Conservation (phyloP, 2,888 invertebrate species). For the Augiades crinisus region DNA sequence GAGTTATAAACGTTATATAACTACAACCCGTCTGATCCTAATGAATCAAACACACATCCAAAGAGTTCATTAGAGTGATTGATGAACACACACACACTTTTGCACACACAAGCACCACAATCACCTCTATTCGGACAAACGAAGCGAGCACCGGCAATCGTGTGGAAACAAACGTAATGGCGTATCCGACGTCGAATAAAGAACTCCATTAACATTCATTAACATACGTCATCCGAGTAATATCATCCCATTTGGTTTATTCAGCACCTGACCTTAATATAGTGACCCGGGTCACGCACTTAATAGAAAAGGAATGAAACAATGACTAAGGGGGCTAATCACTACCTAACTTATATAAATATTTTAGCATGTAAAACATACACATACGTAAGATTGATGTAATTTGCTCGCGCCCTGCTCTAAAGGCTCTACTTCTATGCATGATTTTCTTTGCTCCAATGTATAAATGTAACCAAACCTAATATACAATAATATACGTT, state of each 20-base stretch:
- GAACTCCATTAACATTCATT: slow-evolving; percentile 31
- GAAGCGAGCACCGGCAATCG: slow-evolving; percentile 21
- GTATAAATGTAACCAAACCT: too few species aligned
- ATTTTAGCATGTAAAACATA: too few species aligned
- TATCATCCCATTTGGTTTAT: slow-evolving; percentile 29
- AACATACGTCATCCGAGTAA: slow-evolving; percentile 31
- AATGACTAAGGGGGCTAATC: not conserved
- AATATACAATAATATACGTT: too few species aligned
- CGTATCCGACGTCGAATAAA: slow-evolving; percentile 27
- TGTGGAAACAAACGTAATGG: slow-evolving; percentile 26
- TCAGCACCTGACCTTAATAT: slow-evolving; percentile 27
- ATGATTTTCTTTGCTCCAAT: too few species aligned
- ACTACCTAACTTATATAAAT: too few species aligned
- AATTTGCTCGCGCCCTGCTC: too few species aligned
- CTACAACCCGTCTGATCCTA: too few species aligned
- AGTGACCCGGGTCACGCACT: slow-evolving; percentile 4
- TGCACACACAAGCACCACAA: slow-evolving; percentile 9
- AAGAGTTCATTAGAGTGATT: slow-evolving; percentile 29
- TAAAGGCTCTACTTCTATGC: too few species aligned
- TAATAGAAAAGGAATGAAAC: slow-evolving; percentile 1
- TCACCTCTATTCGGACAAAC: slow-evolving; percentile 18
- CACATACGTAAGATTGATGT: too few species aligned
- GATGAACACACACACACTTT: slow-evolving; percentile 22
- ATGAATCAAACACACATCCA: too few species aligned
- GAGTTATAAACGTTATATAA: too few species aligned